Base-by-base conservation (phyloP, 2,888 invertebrate species). In the Antheraea yamamai region DNA sequence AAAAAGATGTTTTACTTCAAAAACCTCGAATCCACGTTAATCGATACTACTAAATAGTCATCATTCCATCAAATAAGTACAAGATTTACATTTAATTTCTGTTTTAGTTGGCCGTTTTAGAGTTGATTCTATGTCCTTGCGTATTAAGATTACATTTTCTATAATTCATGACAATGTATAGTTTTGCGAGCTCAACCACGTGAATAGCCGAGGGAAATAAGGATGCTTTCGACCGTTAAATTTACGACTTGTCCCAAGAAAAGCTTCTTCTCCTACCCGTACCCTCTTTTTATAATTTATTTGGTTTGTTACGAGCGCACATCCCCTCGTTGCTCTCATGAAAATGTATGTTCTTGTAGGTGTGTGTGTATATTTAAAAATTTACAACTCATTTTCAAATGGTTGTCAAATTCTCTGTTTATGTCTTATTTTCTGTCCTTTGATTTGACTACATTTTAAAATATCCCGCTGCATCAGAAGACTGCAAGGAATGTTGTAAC, bases 271-370 rank as follows among this genome's bases (percentile, higher is more conserved):
- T 91, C 87, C 85, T 83, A 79, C 83, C 85, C 87, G 82, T 88
- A 90, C 91, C 91, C 89, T 92, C 89, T 89, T 93, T 93, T 93
- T 93, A 93, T 93, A 93, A 94, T 93, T 93, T 93, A 93, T 93
- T 91, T 91, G 88, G 91, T 91, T 90, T 92, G 90, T 91, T 92
- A 92, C 92, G 87, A 86, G 83, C 87, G 81, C 83, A 82, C 73
- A 75, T 75, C 70, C 68, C 73, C 75, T 70, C 87, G 86, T 87
- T 87, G 85, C 85, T 87, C 84, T 85, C 87, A 87, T 87, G 86
- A 87, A 90, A 89, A 89, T 89, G 87, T 88, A 86, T 84, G 82
- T 79, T 76, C 79, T 39, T 39, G 71, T 79, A 80, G 80, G 81
- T 58, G 10, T 10, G n/a, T 61, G 58, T 84, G 84, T 83, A 84